Conservation (phyloP, 2,113 vertebrate species). For the Pseudolaguvia tuberculata region DNA sequence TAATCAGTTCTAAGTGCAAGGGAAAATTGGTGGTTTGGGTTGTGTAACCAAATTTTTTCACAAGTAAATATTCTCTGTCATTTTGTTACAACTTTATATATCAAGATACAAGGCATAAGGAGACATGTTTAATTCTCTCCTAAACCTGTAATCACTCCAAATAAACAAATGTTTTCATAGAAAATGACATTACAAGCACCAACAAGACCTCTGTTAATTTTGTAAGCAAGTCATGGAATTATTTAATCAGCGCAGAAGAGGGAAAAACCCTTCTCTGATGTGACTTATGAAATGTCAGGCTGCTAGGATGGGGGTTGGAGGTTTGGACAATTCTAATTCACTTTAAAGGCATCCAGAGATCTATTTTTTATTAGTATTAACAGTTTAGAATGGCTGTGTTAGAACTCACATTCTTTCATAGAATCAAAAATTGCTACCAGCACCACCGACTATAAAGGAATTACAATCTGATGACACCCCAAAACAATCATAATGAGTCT, state of each 20-base stretch:
- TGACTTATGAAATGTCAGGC: constrained; percentile 8
- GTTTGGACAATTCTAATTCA: no score
- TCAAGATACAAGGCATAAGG: no score
- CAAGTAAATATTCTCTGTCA: not conserved
- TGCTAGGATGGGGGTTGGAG: no score
- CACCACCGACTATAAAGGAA: not conserved
- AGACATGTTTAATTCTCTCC: no score
- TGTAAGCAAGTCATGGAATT: constrained; percentile 8
- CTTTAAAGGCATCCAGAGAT: no score
- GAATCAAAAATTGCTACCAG: no score
- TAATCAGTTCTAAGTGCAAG: not conserved
- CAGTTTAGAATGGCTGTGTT: no score
- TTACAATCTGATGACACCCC: constrained; percentile 3
- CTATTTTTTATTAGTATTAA: no score
- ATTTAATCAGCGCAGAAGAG: constrained; percentile 20
- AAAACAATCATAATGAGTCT: not conserved
- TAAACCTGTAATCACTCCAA: no score
- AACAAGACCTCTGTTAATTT: constrained; percentile 30
- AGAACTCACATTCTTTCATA: no score
- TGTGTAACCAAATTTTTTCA: not conserved
- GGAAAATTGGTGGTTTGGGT: not conserved
- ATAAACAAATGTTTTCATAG: no score
- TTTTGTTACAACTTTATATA: not conserved
- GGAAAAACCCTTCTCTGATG: not conserved
- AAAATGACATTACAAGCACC: no score